These are phyloP conservation scores for Catajapyx aquilonaris DNA, from an alignment of 1,140 invertebrate genomes.

Conservation along the genomic window DNA sequence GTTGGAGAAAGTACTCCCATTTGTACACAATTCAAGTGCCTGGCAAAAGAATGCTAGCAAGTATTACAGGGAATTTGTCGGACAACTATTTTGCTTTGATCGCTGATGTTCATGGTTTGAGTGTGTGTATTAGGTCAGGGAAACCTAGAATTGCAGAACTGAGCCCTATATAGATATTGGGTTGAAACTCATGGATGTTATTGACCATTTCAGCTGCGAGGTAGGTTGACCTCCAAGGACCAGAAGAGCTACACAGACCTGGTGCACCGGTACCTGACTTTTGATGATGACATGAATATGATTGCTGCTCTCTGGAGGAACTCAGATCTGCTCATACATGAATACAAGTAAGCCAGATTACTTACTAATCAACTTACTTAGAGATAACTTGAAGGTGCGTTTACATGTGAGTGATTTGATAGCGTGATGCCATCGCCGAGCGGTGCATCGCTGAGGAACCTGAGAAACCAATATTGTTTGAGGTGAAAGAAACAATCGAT, in stretches of 20 bases:
- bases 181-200: neutral
- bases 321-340: conserved; percentile 32
- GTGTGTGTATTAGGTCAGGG: neutral
- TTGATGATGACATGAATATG: conserved; percentile 38
- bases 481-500: too few species aligned
- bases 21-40: too few species aligned
- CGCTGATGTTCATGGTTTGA: neutral
- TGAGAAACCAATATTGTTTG: too few species aligned
- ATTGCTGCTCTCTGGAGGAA: conserved; percentile 33
- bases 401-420: too few species aligned
- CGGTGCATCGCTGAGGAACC: too few species aligned
- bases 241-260: conserved; percentile 28
- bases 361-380: too few species aligned
- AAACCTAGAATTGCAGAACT: neutral
- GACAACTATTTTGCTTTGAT: neutral
- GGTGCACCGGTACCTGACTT: conserved; percentile 30
- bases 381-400: too few species aligned
- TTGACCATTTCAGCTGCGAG: neutral
- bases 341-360: conserved; percentile 26
- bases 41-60: neutral
- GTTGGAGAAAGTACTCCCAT: too few species aligned
- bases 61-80: neutral
- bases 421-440: too few species aligned
- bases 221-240: conserved; percentile 17
- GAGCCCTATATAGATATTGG: neutral